Evolutionary conservation across 2,888 invertebrate species (phyloP).

Genomic region (Caenorhabditis sinica): DNA sequence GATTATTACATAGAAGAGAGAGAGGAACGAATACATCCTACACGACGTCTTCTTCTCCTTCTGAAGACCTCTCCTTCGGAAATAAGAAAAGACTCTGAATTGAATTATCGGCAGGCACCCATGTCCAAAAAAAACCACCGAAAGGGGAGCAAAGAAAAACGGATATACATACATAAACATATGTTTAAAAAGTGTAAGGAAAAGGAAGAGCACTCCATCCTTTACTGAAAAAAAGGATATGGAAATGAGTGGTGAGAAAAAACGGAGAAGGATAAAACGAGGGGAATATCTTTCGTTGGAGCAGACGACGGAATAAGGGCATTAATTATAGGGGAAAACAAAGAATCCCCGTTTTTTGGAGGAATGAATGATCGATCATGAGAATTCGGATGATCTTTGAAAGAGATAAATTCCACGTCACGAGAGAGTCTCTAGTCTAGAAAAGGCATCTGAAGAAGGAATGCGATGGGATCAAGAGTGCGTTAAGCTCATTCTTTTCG

Average conservation of each 20-base stretch:
- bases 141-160: slow-evolving; percentile 28
- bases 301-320: slow-evolving; percentile 28
- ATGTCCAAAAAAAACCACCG: slow-evolving; percentile 20
- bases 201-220: not conserved
- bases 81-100: slow-evolving; percentile 39
- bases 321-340: slow-evolving; percentile 22
- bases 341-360: not conserved
- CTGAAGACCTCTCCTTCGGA: slow-evolving; percentile 27
- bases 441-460: no score
- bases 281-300: slow-evolving; percentile 9
- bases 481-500: not conserved
- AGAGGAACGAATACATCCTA: slow-evolving; percentile 12
- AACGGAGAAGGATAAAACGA: slow-evolving; percentile 14
- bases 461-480: not conserved
- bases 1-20: slow-evolving; percentile 33
- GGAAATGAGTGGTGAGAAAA: slow-evolving; percentile 34
- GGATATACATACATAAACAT: slow-evolving; percentile 48
- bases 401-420: slow-evolving; percentile 9
- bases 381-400: slow-evolving; percentile 29
- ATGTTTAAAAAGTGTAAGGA: slow-evolving; percentile 24
- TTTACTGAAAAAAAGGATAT: slow-evolving; percentile 24
- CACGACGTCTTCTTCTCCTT: slow-evolving; percentile 12
- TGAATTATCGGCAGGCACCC: slow-evolving; percentile 37
- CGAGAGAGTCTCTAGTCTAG: no score
- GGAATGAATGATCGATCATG: slow-evolving; percentile 21